phyloP scores from a whole-genome alignment of 2,888 invertebrate genomes.

The Mechanitis mazaeus region DNA sequence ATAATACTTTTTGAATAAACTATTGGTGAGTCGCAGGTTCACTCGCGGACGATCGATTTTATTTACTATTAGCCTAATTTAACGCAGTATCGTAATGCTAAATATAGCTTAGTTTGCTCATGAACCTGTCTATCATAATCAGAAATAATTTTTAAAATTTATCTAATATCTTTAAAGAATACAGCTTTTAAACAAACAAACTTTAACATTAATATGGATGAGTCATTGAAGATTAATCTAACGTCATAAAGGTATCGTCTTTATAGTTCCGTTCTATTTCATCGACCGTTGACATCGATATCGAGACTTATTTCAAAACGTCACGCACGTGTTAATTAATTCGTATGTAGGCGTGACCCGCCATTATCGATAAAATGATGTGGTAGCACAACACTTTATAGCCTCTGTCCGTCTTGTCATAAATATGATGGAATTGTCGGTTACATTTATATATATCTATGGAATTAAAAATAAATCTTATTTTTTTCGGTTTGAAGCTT shows the following conservation, averaged over 20 bases:
- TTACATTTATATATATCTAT: constrained; percentile 9
- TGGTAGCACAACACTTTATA: constrained; percentile 69
- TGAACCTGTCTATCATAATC: too few species aligned
- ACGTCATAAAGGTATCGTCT: constrained; percentile 58
- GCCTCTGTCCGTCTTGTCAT: constrained; percentile 55
- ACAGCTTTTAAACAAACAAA: too few species aligned
- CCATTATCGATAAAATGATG: constrained; percentile 70
- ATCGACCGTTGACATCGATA: constrained; percentile 58
- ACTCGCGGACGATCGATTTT: too few species aligned
- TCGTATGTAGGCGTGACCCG: constrained; percentile 65
- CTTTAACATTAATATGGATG: constrained; percentile 32
- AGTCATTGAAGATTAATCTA: constrained; percentile 63
- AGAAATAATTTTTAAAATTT: too few species aligned
- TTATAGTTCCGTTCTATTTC: constrained; percentile 64
- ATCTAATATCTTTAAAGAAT: too few species aligned
- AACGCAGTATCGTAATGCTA: too few species aligned
- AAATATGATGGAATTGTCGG: constrained; percentile 30
- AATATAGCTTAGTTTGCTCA: too few species aligned
- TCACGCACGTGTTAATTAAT: constrained; percentile 70
- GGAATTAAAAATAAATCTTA: background rate
- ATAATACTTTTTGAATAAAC: background rate
- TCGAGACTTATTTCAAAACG: constrained; percentile 60
- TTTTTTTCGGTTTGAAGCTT: background rate
- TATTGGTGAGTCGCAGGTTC: too few species aligned
- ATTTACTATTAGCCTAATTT: too few species aligned